Conservation (phyloP, 2,797 vertebrate species). For the Denticeps clupeoides region DNA sequence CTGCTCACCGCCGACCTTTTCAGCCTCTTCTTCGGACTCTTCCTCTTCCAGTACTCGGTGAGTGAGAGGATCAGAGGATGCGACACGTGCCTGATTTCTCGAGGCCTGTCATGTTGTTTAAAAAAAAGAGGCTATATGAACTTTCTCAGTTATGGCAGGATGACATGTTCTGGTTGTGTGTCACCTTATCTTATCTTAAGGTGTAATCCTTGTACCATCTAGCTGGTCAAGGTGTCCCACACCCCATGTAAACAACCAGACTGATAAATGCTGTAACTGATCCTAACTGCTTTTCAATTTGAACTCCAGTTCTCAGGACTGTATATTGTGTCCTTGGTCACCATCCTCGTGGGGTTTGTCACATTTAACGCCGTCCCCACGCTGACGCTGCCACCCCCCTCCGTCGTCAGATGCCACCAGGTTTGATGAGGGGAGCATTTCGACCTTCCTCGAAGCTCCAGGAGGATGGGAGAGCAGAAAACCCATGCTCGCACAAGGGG, state of each 20-base stretch:
- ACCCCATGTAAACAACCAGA: neutral
- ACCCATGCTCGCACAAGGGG: no score
- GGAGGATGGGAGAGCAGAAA: no score
- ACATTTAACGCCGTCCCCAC: slow-evolving; percentile 71
- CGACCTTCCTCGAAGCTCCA: no score
- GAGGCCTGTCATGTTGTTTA: no score
- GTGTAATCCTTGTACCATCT: neutral
- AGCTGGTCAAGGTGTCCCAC: neutral
- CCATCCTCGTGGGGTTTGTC: slow-evolving; percentile 81
- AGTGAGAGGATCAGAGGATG: no score
- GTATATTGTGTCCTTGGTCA: slow-evolving; percentile 74
- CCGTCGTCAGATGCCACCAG: slow-evolving; percentile 6
- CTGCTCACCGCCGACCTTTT: slow-evolving; percentile 88
- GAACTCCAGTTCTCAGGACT: slow-evolving; percentile 76
- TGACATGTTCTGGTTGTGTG: neutral
- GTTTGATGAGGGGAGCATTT: slow-evolving; percentile 15
- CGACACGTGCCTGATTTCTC: no score
- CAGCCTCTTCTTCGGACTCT: slow-evolving; percentile 84
- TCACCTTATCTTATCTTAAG: neutral
- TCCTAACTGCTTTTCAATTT: neutral
- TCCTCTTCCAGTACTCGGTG: slow-evolving; percentile 80
- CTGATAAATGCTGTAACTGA: neutral
- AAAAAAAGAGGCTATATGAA: neutral
- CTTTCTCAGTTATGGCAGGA: neutral
- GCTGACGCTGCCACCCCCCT: slow-evolving; percentile 13